A percentile compares a stretch with the other conserved stretches of the same genome.
These are phyloP conservation scores for Calephelis perditalis DNA, from an alignment of 2,888 invertebrate species.

Conservation along the genomic window DNA sequence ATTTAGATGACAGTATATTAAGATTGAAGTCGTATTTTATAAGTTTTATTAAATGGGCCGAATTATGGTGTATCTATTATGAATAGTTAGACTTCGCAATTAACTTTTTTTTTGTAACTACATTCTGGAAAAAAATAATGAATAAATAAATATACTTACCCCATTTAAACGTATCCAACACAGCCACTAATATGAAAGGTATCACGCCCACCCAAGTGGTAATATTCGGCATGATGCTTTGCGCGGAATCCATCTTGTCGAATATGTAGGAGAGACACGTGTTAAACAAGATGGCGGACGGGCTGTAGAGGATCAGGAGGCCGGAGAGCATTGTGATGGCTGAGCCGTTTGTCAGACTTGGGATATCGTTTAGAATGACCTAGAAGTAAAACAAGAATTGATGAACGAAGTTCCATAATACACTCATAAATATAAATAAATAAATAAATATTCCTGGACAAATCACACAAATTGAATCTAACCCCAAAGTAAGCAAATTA, in stretches of 20 bases:
- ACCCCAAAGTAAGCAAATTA: no score
- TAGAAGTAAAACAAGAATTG: slow-evolving; percentile 45
- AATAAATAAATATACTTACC: slow-evolving; percentile 52
- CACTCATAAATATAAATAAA: no score
- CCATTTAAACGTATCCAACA: slow-evolving; percentile 84
- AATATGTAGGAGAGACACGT: slow-evolving; percentile 89
- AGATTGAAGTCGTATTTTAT: no score
- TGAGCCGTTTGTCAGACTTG: slow-evolving; percentile 82
- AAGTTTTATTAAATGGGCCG: no score
- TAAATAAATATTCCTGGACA: no score
- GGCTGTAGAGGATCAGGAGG: slow-evolving; percentile 84
- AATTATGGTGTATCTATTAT: no score
- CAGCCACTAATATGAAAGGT: slow-evolving; percentile 84
- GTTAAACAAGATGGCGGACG: slow-evolving; percentile 85
- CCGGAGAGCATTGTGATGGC: slow-evolving; percentile 83
- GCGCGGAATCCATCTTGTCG: slow-evolving; percentile 89
- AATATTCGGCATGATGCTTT: slow-evolving; percentile 87
- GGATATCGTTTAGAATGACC: slow-evolving; percentile 83
- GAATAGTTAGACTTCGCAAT: no score
- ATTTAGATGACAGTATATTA: no score
- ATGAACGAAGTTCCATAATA: no score
- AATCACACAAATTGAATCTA: no score
- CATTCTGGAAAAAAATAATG: no score
- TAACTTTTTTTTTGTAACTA: no score
- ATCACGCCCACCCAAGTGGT: slow-evolving; percentile 86